Evolutionary conservation across 2,113 vertebrate species (phyloP).

Genomic region (Clarias magur): DNA sequence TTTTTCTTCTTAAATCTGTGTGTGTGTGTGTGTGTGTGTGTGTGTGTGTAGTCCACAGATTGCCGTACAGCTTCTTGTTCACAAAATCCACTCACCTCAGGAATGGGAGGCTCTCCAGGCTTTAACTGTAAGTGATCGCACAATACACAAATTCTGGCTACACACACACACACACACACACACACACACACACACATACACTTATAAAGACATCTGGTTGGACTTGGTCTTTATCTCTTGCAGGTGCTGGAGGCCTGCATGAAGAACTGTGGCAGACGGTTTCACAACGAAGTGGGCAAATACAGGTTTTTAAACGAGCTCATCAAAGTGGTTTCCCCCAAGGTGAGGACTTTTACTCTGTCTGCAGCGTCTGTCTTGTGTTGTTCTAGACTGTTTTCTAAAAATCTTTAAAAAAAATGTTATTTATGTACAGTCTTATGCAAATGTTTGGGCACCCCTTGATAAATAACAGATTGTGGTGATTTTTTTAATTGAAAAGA

Average conservation of each 20-base stretch:
- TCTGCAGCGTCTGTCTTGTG: background rate
- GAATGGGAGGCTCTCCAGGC: conserved; percentile 98
- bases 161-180: background rate
- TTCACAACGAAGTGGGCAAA: conserved; percentile 95
- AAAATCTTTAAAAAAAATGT: too few relatives aligned
- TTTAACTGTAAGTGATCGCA: conserved; percentile 82
- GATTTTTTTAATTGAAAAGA: too few relatives aligned
- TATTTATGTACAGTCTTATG: background rate
- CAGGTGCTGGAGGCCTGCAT: conserved; percentile 96
- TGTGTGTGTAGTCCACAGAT: conserved; percentile 86
- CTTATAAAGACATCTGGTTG: background rate
- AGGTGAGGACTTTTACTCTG: conserved; percentile 74
- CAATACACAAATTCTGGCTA: background rate
- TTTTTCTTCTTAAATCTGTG: background rate
- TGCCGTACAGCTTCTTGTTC: conserved; percentile 86
- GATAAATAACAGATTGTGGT: too few relatives aligned
- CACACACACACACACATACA: background rate
- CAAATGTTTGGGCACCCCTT: too few relatives aligned
- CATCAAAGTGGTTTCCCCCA: conserved; percentile 96
- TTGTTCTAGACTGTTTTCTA: background rate
- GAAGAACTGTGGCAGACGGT: conserved; percentile 95
- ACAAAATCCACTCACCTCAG: conserved; percentile 95
- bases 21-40: background rate
- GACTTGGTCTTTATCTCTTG: conserved; percentile 1
- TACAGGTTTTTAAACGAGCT: conserved; percentile 95